Evolutionary conservation across 2,888 invertebrate genomes (phyloP).

Genomic region (Allolobophora icterica): DNA sequence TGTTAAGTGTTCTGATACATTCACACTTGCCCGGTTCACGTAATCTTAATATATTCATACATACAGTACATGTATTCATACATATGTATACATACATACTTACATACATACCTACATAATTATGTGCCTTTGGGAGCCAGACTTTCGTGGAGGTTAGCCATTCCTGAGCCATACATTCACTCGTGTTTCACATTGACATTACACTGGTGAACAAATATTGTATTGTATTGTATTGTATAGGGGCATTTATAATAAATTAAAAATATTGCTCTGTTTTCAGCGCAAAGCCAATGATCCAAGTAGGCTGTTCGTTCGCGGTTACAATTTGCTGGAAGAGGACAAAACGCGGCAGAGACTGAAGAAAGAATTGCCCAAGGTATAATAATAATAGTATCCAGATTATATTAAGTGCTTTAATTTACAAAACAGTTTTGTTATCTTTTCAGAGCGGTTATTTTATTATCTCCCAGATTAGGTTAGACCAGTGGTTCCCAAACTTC

Average conservation of each 20-base stretch:
- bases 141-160: not conserved
- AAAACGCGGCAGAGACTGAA: slow-evolving; percentile 32
- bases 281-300: slow-evolving; percentile 37
- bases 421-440: not conserved
- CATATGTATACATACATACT: not conserved
- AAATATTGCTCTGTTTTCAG: not conserved
- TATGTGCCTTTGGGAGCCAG: not conserved
- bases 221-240: no score
- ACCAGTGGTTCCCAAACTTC: no score
- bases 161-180: not conserved
- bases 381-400: not conserved
- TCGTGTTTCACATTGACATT: not conserved
- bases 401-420: not conserved
- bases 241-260: no score
- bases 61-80: not conserved
- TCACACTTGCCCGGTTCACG: no score
- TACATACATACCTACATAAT: not conserved
- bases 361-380: slow-evolving; percentile 35
- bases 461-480: no score
- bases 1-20: no score
- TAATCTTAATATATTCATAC: no score
- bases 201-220: not conserved
- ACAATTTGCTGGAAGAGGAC: slow-evolving; percentile 35
- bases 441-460: not conserved
- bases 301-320: slow-evolving; percentile 33